Base-by-base conservation (phyloP, 2,113 vertebrate genomes). In the Polyodon spathula region DNA sequence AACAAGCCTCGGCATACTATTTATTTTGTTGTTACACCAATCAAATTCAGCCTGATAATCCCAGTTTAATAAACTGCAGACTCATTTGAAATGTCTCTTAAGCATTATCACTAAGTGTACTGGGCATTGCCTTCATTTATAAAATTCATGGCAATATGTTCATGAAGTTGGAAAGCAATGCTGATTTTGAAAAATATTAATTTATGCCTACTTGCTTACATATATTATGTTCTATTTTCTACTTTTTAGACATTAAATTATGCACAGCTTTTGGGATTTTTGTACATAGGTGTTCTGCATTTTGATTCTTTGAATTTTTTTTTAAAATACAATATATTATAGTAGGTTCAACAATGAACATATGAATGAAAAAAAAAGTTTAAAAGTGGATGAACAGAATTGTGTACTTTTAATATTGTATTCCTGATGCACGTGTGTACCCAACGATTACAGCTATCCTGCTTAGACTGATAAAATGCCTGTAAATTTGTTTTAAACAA, bases 231-330 rank as follows among this genome's bases (percentile, higher is more conserved):
- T 12, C 43, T 44, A 44, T 12, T 46, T 46, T 46, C 14, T 46
- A 70, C 68, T 59, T 74, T 71, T 70, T 65, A 68, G 66, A 71
- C 42, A 9, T 44, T 7, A 44, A 9, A 66, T 66, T 69, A 73
- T 68, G 27, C 27, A 27, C 2, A 27, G 27, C 27, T 27, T 27
- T 27, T 27, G 1, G 27, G 27, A 27, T 27, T 27, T 27, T 27
- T 27, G 27, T 27, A 27, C 3, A 27, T 27, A 27, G 1, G 27
- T 3, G 27, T 27, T 27, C 27, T 27, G 27, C 27, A 27, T 27
- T 27, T 3, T 27, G 27, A 27, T 1, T 27, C 27, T 27, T 27
- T 27, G 27, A 27, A 27, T 2, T 3, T 27, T 27, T 27, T 27
- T 27, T 27, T n/a, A n/a, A 27, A 3, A 27, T 27, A 27, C 27